Conservation (phyloP, 2,113 vertebrate species). For the Hippoglossus stenolepis region DNA sequence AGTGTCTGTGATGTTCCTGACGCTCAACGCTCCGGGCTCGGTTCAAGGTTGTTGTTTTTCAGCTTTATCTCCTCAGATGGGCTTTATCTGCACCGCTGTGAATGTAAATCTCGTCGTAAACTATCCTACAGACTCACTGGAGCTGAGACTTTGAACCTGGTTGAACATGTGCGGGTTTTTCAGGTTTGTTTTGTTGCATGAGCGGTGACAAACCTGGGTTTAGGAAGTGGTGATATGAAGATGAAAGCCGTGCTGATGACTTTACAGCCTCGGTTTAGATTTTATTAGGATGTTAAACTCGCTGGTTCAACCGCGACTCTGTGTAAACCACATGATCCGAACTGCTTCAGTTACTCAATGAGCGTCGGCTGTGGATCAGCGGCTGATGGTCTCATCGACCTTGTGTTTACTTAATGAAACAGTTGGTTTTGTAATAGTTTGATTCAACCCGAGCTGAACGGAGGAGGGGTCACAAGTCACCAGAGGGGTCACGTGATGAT, state of each 20-base stretch:
- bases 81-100: conserved; percentile 37
- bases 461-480: too few relatives aligned
- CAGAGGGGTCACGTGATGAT: too few relatives aligned
- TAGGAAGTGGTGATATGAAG: conserved; percentile 5
- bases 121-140: background rate
- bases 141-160: conserved; percentile 43
- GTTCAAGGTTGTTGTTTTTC: conserved; percentile 41
- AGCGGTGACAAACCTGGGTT: background rate
- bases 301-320: background rate
- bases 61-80: conserved; percentile 22
- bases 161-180: background rate
- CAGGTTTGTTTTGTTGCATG: background rate
- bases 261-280: conserved; percentile 2
- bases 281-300: background rate
- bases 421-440: too few relatives aligned
- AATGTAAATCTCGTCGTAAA: conserved; percentile 27
- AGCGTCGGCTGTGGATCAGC: too few relatives aligned
- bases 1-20: too few relatives aligned
- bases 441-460: too few relatives aligned
- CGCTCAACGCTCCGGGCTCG: background rate
- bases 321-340: too few relatives aligned
- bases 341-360: too few relatives aligned
- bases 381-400: too few relatives aligned
- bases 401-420: too few relatives aligned
- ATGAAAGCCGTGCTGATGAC: background rate